Conservation (phyloP, 2,113 vertebrate genomes). For the Pyxicephalus adspersus region DNA sequence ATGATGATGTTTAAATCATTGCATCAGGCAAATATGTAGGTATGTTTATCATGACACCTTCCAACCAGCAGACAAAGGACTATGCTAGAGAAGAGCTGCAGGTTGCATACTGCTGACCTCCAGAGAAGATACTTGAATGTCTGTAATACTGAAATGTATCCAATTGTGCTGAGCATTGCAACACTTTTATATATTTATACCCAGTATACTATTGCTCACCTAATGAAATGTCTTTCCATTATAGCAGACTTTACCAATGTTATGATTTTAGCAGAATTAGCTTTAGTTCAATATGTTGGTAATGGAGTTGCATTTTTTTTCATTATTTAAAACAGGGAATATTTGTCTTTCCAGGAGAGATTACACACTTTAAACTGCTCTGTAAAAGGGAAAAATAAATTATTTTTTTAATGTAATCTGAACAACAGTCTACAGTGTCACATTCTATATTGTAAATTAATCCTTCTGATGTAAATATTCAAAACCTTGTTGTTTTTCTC, state of each 20-base stretch:
- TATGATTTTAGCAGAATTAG: neutral
- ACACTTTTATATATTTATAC: neutral
- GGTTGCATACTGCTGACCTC: neutral
- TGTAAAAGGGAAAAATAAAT: conserved; percentile 78
- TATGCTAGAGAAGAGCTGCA: neutral
- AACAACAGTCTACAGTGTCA: conserved; percentile 13
- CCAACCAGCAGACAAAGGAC: too few relatives aligned
- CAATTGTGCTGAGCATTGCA: neutral
- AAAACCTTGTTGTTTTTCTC: conserved; percentile 75
- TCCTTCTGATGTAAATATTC: conserved; percentile 80
- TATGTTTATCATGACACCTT: too few relatives aligned
- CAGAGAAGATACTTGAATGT: conserved; percentile 39
- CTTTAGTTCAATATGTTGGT: neutral
- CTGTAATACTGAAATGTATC: neutral
- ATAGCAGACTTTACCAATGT: neutral
- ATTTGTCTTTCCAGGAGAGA: conserved; percentile 80
- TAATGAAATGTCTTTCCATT: neutral
- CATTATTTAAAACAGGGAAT: conserved; percentile 75
- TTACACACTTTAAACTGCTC: conserved; percentile 75
- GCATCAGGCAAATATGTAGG: too few relatives aligned
- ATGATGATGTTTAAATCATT: too few relatives aligned
- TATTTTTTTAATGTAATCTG: conserved; percentile 81
- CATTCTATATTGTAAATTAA: conserved; percentile 72
- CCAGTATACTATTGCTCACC: neutral
- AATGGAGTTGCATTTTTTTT: neutral